These are phyloP conservation scores for Harpalus rubripes DNA, from an alignment of 2,888 invertebrate genomes.

Conservation along the genomic window DNA sequence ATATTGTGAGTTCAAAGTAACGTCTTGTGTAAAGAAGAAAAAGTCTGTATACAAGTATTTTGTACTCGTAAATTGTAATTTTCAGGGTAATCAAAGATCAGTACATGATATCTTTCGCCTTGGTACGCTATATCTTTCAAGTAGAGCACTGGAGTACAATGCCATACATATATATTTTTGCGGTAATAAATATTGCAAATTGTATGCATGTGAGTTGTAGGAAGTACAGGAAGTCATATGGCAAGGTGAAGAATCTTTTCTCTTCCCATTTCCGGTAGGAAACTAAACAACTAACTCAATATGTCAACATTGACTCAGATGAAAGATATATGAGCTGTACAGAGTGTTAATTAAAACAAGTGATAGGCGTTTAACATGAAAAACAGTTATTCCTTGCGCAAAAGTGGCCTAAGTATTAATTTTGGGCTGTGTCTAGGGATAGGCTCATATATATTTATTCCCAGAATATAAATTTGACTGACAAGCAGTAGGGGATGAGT, in stretches of 20 bases:
- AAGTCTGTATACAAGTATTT: not conserved
- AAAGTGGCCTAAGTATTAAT: no score
- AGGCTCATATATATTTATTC: no score
- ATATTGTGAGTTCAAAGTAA: no score
- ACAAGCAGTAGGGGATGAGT: no score
- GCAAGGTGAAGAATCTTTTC: slow-evolving; percentile 5
- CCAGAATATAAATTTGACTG: no score
- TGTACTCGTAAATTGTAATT: not conserved
- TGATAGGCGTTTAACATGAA: no score
- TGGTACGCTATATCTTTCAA: not conserved
- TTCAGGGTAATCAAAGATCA: not conserved
- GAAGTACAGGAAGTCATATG: not conserved
- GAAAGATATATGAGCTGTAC: not conserved
- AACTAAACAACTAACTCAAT: not conserved
- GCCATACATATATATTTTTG: not conserved
- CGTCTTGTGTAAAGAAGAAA: no score
- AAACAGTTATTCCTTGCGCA: no score
- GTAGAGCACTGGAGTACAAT: not conserved
- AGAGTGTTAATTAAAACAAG: no score
- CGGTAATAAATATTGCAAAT: not conserved
- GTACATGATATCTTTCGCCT: not conserved
- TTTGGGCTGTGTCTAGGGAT: no score
- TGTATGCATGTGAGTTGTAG: not conserved
- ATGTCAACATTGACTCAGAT: not conserved
- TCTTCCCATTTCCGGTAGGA: not conserved